Conservation (phyloP, 1,140 invertebrate species). For the Lepidurus apus region DNA sequence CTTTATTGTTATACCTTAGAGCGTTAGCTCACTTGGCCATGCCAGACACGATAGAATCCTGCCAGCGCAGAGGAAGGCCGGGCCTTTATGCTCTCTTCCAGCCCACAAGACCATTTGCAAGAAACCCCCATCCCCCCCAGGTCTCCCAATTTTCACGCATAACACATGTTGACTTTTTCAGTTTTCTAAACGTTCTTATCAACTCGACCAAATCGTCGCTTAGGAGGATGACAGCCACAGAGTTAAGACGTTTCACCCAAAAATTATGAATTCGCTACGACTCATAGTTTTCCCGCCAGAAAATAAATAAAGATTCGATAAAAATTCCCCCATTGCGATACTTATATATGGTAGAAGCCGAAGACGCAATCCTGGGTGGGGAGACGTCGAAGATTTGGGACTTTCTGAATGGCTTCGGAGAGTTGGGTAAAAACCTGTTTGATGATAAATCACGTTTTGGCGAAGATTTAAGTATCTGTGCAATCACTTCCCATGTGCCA, state of each 20-base stretch:
- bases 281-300: too few species aligned
- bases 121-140: not conserved
- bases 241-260: not conserved
- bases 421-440: too few species aligned
- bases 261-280: not conserved
- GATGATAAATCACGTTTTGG: too few species aligned
- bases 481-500: too few species aligned
- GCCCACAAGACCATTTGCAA: not conserved
- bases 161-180: not conserved
- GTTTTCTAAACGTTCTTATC: not conserved
- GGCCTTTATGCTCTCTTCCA: too few species aligned
- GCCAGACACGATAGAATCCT: not conserved
- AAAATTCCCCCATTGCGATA: too few species aligned
- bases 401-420: too few species aligned
- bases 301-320: too few species aligned
- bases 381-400: too few species aligned
- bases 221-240: not conserved
- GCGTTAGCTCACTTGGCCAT: conserved; percentile 20
- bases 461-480: too few species aligned
- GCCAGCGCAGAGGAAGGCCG: not conserved
- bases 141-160: not conserved
- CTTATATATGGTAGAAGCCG: too few species aligned
- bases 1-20: not conserved
- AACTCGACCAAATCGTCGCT: not conserved
- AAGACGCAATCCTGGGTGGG: too few species aligned